Evolutionary conservation across 2,113 vertebrate genomes (phyloP), one percentile per base, ranked within the genome.

Genomic region (Myxocyprinus asiaticus): DNA sequence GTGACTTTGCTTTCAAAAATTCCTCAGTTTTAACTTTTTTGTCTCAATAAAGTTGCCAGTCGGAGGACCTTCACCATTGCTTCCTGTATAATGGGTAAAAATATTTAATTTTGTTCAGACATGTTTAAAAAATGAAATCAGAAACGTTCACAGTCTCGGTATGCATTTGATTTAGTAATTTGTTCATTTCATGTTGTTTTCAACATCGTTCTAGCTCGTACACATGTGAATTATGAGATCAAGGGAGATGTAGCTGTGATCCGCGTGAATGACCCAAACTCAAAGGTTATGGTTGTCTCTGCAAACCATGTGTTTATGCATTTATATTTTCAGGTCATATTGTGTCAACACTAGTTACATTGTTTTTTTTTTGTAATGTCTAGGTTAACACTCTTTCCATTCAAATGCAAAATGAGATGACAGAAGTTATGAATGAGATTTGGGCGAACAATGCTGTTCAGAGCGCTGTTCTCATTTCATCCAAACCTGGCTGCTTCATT

Each of bases 401-500:
- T 76, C 93, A 97, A 61, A 75, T 98, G 83, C 94, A 92, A 0
- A 84, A 87, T 0, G 97, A 99, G 70, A 94, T 99, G 84, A 7
- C 42, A 0, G 94, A 97, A 0, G 88, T 98, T 0, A 94, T 99
- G 93, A 86, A 93, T 61, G 96, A 99, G 87, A 86, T 99, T 77
- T 98, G 94, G 96, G 88, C 91, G 55, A 94, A 95, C 6, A 86
- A 94, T 71, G 89, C 91, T 0, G 81, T 98, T 74, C 91, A 66
- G 74, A 96, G 96, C 6, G 95, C 93, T 0, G 95, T 99, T 56
- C 93, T 99, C 67, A 98, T 99, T 88, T 99, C 97, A 9, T 88
- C 94, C 9, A 99, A 99, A 84, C 96, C 95, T 0, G 97, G 97
- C 79, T 95, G 94, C 67, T 99, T 99, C 88, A 95, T 99, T 12